These are phyloP conservation scores for Epinotia bilunana DNA, from an alignment of 2,888 invertebrate genomes.

Conservation along the genomic window DNA sequence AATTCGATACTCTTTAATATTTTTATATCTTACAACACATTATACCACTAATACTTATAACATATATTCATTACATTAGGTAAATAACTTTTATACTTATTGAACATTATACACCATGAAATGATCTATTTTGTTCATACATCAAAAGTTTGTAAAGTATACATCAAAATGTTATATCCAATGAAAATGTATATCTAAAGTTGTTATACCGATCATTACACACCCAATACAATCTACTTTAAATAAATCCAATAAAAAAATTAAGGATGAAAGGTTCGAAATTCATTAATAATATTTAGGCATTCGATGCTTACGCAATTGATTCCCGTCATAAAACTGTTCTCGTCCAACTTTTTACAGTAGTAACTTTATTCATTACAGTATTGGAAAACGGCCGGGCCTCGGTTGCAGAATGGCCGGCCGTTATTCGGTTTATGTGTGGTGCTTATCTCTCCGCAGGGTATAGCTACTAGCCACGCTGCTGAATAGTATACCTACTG, in stretches of 20 bases:
- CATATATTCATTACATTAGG: too few species aligned
- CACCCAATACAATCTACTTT: not conserved
- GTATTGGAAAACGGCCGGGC: slow-evolving; percentile 39
- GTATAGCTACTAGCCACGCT: not conserved
- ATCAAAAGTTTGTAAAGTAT: too few species aligned
- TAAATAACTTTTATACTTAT: too few species aligned
- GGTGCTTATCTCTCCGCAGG: slow-evolving; percentile 37
- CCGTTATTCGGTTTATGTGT: slow-evolving; percentile 43
- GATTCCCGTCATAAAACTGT: slow-evolving; percentile 24
- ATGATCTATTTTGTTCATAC: too few species aligned
- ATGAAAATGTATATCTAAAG: too few species aligned
- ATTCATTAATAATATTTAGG: slow-evolving; percentile 9
- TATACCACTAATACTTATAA: too few species aligned
- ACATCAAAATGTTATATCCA: too few species aligned
- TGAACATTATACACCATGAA: too few species aligned
- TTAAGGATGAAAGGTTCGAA: not conserved
- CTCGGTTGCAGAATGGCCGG: slow-evolving; percentile 30
- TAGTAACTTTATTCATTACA: slow-evolving; percentile 37
- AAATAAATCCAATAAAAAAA: too few species aligned
- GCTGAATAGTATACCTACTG: slow-evolving; percentile 6
- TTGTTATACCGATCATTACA: too few species aligned
- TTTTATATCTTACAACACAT: too few species aligned
- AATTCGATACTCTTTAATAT: too few species aligned
- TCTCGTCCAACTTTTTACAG: slow-evolving; percentile 28
- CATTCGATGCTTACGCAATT: slow-evolving; percentile 23